These are phyloP conservation scores for Tanytarsus gracilentus DNA, from an alignment of 2,888 invertebrate genomes.

Conservation along the genomic window DNA sequence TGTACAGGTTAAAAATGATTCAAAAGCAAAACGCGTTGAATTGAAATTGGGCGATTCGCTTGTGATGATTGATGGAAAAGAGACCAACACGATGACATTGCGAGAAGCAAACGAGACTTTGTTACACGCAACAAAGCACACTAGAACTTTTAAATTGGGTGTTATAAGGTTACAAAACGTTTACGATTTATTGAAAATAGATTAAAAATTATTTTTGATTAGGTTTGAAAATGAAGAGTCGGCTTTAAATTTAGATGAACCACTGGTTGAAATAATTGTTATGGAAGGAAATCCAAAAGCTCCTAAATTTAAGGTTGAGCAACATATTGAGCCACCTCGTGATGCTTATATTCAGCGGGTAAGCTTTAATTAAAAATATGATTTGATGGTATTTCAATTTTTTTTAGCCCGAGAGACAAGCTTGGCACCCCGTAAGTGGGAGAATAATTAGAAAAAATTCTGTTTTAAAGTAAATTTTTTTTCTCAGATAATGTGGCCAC, in stretches of 20 bases:
- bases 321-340: background rate
- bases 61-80: constrained; percentile 16
- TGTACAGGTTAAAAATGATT: constrained; percentile 8
- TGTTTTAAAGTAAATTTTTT: background rate
- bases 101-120: constrained; percentile 9
- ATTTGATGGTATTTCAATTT: background rate
- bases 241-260: background rate
- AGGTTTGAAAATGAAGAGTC: constrained; percentile 13
- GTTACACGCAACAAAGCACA: constrained; percentile 14
- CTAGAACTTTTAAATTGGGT: constrained; percentile 14
- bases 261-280: background rate
- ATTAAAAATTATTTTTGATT: background rate
- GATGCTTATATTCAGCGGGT: constrained; percentile 14
- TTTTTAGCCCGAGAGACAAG: constrained; percentile 14
- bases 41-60: constrained; percentile 20
- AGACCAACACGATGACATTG: constrained; percentile 8
- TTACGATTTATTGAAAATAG: background rate
- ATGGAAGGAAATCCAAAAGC: constrained; percentile 25
- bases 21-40: constrained; percentile 16
- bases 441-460: background rate
- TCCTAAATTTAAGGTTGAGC: constrained; percentile 10
- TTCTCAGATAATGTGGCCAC: constrained; percentile 20
- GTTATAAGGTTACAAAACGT: background rate
- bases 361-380: background rate
- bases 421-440: constrained; percentile 14